Percentiles rank a stretch among this genome's conserved stretches.
Conservation (phyloP, 2,113 vertebrate genomes). For the Pelobates fuscus region DNA sequence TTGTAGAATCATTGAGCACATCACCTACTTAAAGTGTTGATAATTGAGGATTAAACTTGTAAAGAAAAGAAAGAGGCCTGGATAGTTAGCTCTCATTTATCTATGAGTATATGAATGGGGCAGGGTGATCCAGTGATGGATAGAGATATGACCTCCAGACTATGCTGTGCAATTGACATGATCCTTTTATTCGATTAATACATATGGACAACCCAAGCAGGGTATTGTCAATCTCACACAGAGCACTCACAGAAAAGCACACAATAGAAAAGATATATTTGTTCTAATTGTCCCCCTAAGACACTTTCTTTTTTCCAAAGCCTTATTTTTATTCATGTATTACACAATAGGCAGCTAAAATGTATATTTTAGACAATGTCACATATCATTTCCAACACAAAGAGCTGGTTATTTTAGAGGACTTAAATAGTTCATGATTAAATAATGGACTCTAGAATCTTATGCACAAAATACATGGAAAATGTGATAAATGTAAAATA, state of each 20-base stretch:
- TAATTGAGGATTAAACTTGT: neutral
- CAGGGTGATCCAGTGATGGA: neutral
- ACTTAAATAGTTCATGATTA: too few relatives aligned
- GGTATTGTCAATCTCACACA: neutral
- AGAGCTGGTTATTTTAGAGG: too few relatives aligned
- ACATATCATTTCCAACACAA: too few relatives aligned
- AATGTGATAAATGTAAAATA: too few relatives aligned
- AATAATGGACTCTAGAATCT: too few relatives aligned
- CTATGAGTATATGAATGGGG: neutral
- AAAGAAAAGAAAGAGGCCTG: neutral
- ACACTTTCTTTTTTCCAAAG: neutral
- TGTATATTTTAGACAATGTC: too few relatives aligned
- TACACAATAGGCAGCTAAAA: too few relatives aligned
- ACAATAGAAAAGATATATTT: neutral
- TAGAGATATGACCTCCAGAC: neutral
- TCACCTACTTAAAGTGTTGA: neutral
- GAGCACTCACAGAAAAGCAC: neutral
- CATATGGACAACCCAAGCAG: neutral
- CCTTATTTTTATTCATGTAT: neutral
- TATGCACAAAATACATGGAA: too few relatives aligned
- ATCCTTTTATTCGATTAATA: neutral
- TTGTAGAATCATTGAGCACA: neutral
- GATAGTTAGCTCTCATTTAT: neutral
- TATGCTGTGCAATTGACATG: neutral
- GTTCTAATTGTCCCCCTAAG: neutral